Conservation (phyloP, 1,140 invertebrate species). For the Formica selysi region DNA sequence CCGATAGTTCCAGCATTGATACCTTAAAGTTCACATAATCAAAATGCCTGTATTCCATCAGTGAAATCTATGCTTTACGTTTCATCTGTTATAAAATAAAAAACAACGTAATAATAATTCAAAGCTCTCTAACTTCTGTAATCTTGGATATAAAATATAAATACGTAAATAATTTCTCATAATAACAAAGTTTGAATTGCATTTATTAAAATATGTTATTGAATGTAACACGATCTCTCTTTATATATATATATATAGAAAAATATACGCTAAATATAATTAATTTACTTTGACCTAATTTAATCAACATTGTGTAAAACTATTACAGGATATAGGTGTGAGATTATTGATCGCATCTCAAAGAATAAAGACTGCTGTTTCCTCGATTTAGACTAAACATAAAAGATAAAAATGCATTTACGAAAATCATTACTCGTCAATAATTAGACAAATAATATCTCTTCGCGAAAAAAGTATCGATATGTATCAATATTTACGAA, state of each 20-base stretch:
- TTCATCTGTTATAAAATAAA: not conserved
- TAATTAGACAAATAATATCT: slow-evolving; percentile 15
- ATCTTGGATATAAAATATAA: no score
- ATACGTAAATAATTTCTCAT: no score
- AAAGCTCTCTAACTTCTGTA: not conserved
- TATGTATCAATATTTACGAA: slow-evolving; percentile 19
- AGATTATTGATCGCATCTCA: slow-evolving; percentile 7
- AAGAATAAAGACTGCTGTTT: not conserved
- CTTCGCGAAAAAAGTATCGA: not conserved
- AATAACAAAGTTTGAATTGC: no score
- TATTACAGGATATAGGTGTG: not conserved
- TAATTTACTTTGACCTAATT: slow-evolving; percentile 27
- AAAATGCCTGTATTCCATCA: not conserved
- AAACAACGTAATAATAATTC: not conserved
- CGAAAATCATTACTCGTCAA: slow-evolving; percentile 18
- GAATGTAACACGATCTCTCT: not conserved
- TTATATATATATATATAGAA: not conserved
- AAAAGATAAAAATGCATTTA: not conserved
- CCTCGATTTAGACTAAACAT: slow-evolving; percentile 17
- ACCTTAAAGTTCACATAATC: slow-evolving; percentile 17
- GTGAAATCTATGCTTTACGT: not conserved
- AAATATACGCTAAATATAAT: not conserved
- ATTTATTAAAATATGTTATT: not conserved
- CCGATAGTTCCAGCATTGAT: slow-evolving; percentile 31
- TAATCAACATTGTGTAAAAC: slow-evolving; percentile 22